Evolutionary conservation across 1,140 invertebrate species (phyloP).

Genomic region (Leptopilina boulardi): DNA sequence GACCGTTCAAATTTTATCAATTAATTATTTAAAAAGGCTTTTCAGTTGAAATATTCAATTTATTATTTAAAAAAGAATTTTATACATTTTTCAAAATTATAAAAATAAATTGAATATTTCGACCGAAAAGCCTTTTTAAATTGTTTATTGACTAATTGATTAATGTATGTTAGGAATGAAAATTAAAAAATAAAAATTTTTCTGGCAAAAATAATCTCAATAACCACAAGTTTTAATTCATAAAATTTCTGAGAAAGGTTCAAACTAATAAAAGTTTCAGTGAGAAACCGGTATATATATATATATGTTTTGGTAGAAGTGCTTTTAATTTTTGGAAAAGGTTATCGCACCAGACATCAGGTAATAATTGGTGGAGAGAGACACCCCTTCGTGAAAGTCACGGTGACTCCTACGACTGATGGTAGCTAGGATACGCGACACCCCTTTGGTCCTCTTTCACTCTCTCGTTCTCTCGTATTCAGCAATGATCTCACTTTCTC

Average conservation of each 20-base stretch:
- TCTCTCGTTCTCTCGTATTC: slow-evolving; percentile 13
- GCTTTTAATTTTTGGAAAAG: slow-evolving; percentile 1
- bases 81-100: too few relatives aligned
- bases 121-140: too few relatives aligned
- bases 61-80: too few relatives aligned
- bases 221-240: too few relatives aligned
- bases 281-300: background rate
- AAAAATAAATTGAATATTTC: too few relatives aligned
- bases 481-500: slow-evolving; percentile 19
- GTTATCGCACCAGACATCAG: background rate
- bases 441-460: slow-evolving; percentile 47
- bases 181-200: too few relatives aligned
- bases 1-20: too few relatives aligned
- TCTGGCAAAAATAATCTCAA: too few relatives aligned
- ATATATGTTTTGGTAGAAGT: background rate
- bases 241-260: background rate
- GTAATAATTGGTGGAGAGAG: slow-evolving; percentile 5
- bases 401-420: background rate
- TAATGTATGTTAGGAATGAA: too few relatives aligned
- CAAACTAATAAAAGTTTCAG: background rate
- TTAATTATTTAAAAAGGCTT: too few relatives aligned
- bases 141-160: too few relatives aligned
- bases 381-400: slow-evolving; percentile 15
- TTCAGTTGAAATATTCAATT: too few relatives aligned
- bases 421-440: slow-evolving; percentile 53